Evolutionary conservation across 35 echinoderm and acorn worm species (phyloP).

Genomic region (Lytechinus pictus): DNA sequence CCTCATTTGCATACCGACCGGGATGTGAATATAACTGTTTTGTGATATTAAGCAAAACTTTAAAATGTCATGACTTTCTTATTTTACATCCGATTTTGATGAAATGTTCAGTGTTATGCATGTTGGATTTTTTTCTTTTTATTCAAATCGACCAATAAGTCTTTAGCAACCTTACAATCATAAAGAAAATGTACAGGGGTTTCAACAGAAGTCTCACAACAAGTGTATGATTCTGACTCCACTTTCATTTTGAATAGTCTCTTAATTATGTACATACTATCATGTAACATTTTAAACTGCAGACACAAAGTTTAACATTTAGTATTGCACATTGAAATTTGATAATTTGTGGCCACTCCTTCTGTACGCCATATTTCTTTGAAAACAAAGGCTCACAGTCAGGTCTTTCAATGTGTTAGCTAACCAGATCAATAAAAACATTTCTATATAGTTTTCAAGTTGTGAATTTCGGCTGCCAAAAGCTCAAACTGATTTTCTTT

Average conservation of each 20-base stretch:
- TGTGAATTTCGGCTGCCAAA: not conserved
- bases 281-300: not conserved
- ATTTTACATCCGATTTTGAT: no score
- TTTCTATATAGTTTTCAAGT: not conserved
- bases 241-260: slow-evolving; percentile 18
- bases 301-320: not conserved
- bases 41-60: no score
- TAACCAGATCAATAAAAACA: not conserved
- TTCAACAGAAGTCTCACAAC: not conserved
- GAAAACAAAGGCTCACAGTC: not conserved
- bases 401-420: not conserved
- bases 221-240: not conserved
- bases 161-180: not conserved
- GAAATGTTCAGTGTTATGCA: no score
- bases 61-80: no score
- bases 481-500: not conserved
- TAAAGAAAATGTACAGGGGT: not conserved
- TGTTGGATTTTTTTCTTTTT: no score
- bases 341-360: not conserved
- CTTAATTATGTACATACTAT: not conserved
- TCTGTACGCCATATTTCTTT: not conserved
- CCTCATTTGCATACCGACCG: no score
- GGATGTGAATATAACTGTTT: no score
- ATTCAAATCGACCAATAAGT: no score
- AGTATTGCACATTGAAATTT: not conserved